These are phyloP conservation scores for Regulus satrapa DNA, from an alignment of 2,113 vertebrate genomes.

Conservation along the genomic window DNA sequence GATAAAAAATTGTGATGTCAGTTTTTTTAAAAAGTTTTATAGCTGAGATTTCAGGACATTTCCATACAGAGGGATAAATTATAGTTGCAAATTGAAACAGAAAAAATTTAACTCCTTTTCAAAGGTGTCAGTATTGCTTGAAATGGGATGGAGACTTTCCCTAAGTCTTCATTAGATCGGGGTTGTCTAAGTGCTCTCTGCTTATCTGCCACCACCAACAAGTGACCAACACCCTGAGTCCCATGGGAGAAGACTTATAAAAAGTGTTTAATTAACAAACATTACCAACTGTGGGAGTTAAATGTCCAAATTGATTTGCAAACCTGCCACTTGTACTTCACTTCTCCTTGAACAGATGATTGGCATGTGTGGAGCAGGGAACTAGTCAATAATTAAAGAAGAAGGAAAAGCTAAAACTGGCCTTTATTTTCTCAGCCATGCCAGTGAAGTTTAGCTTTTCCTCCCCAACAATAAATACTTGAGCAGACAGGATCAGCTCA, in stretches of 20 bases:
- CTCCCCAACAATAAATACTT: background rate
- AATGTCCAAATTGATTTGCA: background rate
- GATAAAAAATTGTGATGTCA: background rate
- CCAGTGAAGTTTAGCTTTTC: background rate
- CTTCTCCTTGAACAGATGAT: background rate
- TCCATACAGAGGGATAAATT: background rate
- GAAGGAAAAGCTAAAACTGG: background rate
- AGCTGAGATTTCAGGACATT: background rate
- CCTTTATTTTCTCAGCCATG: background rate
- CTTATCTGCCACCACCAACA: background rate
- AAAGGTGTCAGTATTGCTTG: background rate
- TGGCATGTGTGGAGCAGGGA: background rate
- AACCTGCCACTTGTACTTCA: fast-evolving
- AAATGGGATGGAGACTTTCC: background rate
- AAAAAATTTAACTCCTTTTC: background rate
- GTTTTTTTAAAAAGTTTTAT: background rate
- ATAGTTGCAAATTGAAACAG: background rate
- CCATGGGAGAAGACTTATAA: background rate
- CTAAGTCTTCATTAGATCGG: background rate
- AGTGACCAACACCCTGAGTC: background rate
- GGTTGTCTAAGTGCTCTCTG: background rate
- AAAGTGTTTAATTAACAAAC: background rate
- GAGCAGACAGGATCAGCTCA: background rate
- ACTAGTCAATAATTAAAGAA: background rate
- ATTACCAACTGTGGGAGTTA: no score